Percentiles rank a stretch among this genome's conserved stretches.
Evolutionary conservation across 2,888 invertebrate genomes (phyloP).

Genomic region (Falcaria lacertinaria): DNA sequence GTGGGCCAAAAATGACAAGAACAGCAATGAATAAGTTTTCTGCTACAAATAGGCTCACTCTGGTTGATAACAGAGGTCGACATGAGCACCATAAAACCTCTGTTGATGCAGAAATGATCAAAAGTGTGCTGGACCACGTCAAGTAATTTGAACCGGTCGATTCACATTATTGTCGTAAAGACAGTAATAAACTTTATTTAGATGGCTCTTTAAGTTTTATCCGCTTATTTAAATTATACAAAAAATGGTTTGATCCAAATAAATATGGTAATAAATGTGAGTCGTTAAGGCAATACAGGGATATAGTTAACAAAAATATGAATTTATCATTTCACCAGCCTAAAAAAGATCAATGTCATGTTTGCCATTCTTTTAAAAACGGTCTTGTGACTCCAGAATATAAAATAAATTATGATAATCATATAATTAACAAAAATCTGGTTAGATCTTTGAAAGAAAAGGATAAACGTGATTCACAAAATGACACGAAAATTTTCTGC

Average conservation of each 20-base stretch:
- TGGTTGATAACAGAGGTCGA: conserved; percentile 7
- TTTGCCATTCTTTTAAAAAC: neutral
- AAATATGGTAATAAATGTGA: conserved; percentile 8
- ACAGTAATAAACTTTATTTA: conserved; percentile 10
- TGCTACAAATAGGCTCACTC: conserved; percentile 4
- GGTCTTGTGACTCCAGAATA: neutral
- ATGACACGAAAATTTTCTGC: neutral
- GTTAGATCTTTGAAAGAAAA: neutral
- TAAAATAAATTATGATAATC: neutral
- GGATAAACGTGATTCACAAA: neutral
- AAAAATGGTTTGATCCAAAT: conserved; percentile 10
- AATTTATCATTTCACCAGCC: conserved; percentile 6
- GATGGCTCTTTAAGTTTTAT: conserved; percentile 9
- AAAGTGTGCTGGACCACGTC: conserved; percentile 4
- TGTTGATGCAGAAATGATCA: conserved; percentile 6
- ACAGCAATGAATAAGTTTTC: conserved; percentile 4
- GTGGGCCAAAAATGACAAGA: conserved; percentile 9
- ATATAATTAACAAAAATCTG: neutral
- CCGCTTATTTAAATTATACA: conserved; percentile 10
- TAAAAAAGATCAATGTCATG: conserved; percentile 6
- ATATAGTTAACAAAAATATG: conserved; percentile 9
- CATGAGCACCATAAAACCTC: conserved; percentile 2
- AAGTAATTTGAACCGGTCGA: conserved; percentile 5
- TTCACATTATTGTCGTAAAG: conserved; percentile 6
- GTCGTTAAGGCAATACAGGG: conserved; percentile 7